Base-by-base conservation (phyloP, 2,888 invertebrate species). In the Heliconius cydno region DNA sequence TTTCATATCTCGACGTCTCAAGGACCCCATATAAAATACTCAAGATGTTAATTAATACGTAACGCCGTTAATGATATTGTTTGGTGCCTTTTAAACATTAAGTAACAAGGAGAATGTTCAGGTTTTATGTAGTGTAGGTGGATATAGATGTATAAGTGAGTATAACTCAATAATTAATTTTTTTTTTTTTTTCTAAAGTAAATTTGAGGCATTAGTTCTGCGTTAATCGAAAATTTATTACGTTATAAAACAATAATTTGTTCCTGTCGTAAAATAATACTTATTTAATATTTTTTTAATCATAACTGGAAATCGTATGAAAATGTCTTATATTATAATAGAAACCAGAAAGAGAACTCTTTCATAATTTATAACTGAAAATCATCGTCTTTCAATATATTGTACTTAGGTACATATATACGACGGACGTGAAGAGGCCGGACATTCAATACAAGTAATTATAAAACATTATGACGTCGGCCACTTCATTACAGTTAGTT, bases 1-100 rank as follows among this genome's bases (percentile, higher is more conserved):
- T 75, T 75, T 75, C 65, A 75, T 75, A 46, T 46, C 75, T 66
- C 19, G 65, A 65, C 63, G 12, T 66, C 12, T 46, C 41, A 65
- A 66, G 46, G 46, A 46, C 25, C 38, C 10, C 19, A 7, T 41
- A 75, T 75, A 0, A 70, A 52, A 68, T 65, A 63, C 25, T 71
- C 28, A 63, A 70, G n/a, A 46, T 38, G 0, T 60, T 5, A 72
- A 57, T 9, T n/a, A 60, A 9, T 15, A 72, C 12, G 46, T 57
- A n/a, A 34, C n/a, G 25, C 22, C 13, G 6, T 57, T 52, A 28
- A 30, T 57, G n/a, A 13, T 57, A n/a, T 7, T 57, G 34, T 57
- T 30, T 70, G 6, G 12, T 25, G 22, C 10, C 4, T 19, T 12
- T 12, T 19, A 28, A 52, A 46, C 12, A 25, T 65, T 25, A 57